These are phyloP conservation scores for Hydropotes inermis DNA, from an alignment of 2,113 vertebrate genomes.

Conservation along the genomic window DNA sequence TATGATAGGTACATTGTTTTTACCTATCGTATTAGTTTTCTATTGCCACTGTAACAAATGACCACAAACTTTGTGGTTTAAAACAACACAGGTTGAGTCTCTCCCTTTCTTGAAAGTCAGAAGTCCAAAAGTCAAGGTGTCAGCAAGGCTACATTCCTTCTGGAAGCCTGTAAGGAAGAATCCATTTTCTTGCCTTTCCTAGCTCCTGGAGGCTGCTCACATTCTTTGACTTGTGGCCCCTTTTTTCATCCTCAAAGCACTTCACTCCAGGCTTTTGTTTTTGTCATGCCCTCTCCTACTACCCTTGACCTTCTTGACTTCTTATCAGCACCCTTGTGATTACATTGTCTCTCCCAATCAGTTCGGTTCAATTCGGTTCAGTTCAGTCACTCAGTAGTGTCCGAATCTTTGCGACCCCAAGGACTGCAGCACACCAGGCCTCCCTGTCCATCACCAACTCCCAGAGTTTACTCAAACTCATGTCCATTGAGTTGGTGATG, in stretches of 20 bases:
- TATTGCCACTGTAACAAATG: background rate
- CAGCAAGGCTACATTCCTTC: background rate
- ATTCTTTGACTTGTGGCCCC: background rate
- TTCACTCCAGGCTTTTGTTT: background rate
- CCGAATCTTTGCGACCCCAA: accelerated
- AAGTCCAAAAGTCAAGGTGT: background rate
- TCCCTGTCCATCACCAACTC: background rate
- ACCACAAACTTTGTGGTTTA: background rate
- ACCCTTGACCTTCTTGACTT: background rate
- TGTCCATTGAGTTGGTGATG: background rate
- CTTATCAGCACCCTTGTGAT: background rate
- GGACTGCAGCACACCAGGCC: background rate
- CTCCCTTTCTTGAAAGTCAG: background rate
- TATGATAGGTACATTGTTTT: background rate
- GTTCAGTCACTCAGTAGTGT: background rate
- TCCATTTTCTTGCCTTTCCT: background rate
- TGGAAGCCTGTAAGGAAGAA: background rate
- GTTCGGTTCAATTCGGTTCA: background rate
- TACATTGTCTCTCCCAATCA: background rate
- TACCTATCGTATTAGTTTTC: background rate
- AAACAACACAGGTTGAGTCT: background rate
- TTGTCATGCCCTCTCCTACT: background rate
- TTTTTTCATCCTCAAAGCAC: background rate
- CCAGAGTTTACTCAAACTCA: background rate
- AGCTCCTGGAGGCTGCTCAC: background rate